A percentile compares a stretch with the other conserved stretches of the same genome.
Conservation (phyloP, 92 coral and sea anemone species). For the Phenganax marumi region DNA sequence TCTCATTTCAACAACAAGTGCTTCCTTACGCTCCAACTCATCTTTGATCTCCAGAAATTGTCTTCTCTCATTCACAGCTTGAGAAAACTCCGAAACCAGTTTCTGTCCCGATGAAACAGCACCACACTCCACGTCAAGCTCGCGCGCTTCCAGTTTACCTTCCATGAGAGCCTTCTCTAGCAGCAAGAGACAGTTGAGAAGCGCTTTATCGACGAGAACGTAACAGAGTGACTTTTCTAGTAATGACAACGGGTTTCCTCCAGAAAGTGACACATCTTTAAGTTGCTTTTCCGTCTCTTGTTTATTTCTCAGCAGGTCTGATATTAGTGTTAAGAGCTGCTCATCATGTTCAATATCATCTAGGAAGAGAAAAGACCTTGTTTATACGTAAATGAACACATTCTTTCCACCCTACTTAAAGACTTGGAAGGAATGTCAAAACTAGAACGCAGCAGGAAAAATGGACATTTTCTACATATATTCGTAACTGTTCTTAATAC, state of each 20-base stretch:
- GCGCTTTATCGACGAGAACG: constrained; percentile 94
- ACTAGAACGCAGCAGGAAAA: too few relatives aligned
- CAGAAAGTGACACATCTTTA: constrained; percentile 2
- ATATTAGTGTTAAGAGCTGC: constrained; percentile 36
- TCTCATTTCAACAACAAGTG: constrained; percentile 25
- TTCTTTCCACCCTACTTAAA: neutral
- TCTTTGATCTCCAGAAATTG: constrained; percentile 9
- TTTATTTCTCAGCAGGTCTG: constrained; percentile 21
- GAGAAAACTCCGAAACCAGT: constrained; percentile 30
- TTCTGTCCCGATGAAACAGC: neutral
- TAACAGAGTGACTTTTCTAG: constrained; percentile 88
- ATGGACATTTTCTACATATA: too few relatives aligned
- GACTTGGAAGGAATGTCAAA: too few relatives aligned
- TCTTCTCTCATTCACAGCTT: constrained; percentile 24
- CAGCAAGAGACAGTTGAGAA: constrained; percentile 78
- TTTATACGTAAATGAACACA: neutral
- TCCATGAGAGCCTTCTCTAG: constrained; percentile 95
- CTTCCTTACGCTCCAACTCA: constrained; percentile 12
- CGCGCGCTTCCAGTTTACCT: constrained; percentile 14
- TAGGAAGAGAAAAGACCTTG: constrained; percentile 1
- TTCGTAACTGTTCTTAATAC: too few relatives aligned
- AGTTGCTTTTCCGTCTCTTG: constrained; percentile 33
- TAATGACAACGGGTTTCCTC: constrained; percentile 14
- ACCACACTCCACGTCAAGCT: neutral
- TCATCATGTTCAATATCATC: constrained; percentile 32